phyloP scores from a whole-genome alignment of 2,888 invertebrate genomes.

The Andrena trimmerana region DNA sequence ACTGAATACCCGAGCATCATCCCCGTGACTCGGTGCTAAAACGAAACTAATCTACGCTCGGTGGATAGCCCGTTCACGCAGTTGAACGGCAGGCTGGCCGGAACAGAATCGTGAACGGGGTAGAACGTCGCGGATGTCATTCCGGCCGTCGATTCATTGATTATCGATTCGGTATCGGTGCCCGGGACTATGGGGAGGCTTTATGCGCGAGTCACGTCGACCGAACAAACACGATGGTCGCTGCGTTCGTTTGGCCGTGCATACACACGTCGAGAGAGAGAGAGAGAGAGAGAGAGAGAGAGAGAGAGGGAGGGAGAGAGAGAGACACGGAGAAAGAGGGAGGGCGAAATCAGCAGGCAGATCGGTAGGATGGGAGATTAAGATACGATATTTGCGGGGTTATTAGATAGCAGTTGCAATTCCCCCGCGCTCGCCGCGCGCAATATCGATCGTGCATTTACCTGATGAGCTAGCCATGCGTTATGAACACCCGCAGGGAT shows the following conservation, averaged over 20 bases:
- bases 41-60: slow-evolving; percentile 33
- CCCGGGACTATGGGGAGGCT: slow-evolving; percentile 48
- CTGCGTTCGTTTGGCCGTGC: slow-evolving; percentile 61
- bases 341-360: slow-evolving; percentile 28
- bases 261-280: slow-evolving; percentile 40
- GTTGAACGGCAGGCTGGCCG: slow-evolving; percentile 22
- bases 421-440: slow-evolving; percentile 68
- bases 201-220: slow-evolving; percentile 68
- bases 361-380: slow-evolving; percentile 59
- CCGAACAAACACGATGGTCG: slow-evolving; percentile 68
- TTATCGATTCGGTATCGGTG: slow-evolving; percentile 69
- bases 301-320: slow-evolving; percentile 35
- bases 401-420: slow-evolving; percentile 81
- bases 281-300: slow-evolving; percentile 35
- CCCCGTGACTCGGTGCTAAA: slow-evolving; percentile 1
- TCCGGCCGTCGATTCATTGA: slow-evolving; percentile 64
- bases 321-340: slow-evolving; percentile 42
- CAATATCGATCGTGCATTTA: slow-evolving; percentile 79
- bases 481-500: slow-evolving; percentile 75
- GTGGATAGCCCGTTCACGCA: slow-evolving; percentile 31
- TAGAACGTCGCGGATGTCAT: slow-evolving; percentile 56
- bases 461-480: slow-evolving; percentile 81
- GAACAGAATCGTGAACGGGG: slow-evolving; percentile 46
- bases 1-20: slow-evolving; percentile 22
- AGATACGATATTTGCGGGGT: slow-evolving; percentile 81